Base-by-base conservation (phyloP, 2,888 invertebrate species). In the Acanthopleura granulata region DNA sequence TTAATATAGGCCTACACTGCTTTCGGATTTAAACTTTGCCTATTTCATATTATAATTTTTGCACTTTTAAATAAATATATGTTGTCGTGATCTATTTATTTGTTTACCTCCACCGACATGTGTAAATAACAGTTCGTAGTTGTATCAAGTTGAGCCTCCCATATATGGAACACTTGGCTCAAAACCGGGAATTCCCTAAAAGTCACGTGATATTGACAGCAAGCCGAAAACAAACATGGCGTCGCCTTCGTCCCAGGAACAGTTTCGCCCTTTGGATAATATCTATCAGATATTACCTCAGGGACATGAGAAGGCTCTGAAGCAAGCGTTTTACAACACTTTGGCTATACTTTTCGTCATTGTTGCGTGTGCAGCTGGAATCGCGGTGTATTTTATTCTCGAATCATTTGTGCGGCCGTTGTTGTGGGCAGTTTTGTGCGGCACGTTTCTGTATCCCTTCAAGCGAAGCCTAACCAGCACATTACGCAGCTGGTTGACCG, bases 361-460 rank as follows among this genome's bases (percentile, higher is more conserved):
- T 15, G 78, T 95, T 72, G 88, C 89, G 15, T 85, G 95, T 79
- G 95, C 96, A 81, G 88, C 89, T 0, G 86, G 85, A 0, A 81
- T 90, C 73, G 89, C 90, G 4, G 89, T 91, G 0, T 91, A 91
- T 82, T 89, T 89, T 79, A 89, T 91, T 66, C 91, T 98, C 49
- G 95, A 96, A 85, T 97, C 97, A 0, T 98, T 98, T 91, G 93
- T 99, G 51, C 95, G 96, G 82, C 98, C 99, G 0, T 91, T 99
- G 74, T 93, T 98, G 83, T 99, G 99, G 99, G 98, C 99, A 0
- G 92, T 97, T 75, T 92, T 99, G 50, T 96, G 97, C 85, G 99
- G 99, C n/a, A 97, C 98, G 0, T 95, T 98, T 61, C 92, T 99
- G n/a, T 97, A 97, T 90, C 99, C 99, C 0, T 95, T 97, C 87